phyloP scores from a whole-genome alignment of 2,797 vertebrate species.

The Takifugu rubripes region DNA sequence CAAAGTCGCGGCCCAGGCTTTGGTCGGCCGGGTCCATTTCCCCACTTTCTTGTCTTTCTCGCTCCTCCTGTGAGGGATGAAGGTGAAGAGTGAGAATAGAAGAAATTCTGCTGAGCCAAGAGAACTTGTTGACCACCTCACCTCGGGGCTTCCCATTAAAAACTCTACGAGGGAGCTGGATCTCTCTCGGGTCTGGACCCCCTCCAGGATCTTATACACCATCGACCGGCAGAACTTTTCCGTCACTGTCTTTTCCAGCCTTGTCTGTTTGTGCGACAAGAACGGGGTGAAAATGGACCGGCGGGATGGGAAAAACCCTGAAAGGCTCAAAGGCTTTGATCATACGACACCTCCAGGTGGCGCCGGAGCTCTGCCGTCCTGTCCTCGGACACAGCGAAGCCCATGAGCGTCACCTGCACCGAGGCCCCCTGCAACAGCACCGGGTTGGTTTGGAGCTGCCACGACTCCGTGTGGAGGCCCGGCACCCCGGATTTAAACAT shows the following conservation, averaged over 20 bases:
- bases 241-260: conserved; percentile 73
- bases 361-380: conserved; percentile 70
- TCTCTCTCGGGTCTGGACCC: conserved; percentile 71
- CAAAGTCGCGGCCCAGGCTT: too few species aligned
- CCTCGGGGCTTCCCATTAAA: conserved; percentile 76
- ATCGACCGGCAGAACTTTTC: conserved; percentile 63
- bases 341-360: conserved; percentile 77
- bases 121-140: conserved; percentile 34
- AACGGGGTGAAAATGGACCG: not conserved
- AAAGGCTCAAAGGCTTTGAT: not conserved
- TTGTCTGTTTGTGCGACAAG: conserved; percentile 66
- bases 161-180: conserved; percentile 79
- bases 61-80: too few species aligned
- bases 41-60: too few species aligned
- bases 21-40: too few species aligned
- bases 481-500: conserved; percentile 81
- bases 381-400: conserved; percentile 82
- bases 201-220: conserved; percentile 70
- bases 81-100: too few species aligned
- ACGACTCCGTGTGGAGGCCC: conserved; percentile 83
- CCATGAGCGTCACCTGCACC: conserved; percentile 83
- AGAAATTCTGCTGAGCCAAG: not conserved
- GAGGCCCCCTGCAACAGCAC: conserved; percentile 83
- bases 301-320: not conserved
- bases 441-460: conserved; percentile 89